Base-by-base conservation (phyloP, 2,113 vertebrate species). In the Saccopteryx bilineata region DNA sequence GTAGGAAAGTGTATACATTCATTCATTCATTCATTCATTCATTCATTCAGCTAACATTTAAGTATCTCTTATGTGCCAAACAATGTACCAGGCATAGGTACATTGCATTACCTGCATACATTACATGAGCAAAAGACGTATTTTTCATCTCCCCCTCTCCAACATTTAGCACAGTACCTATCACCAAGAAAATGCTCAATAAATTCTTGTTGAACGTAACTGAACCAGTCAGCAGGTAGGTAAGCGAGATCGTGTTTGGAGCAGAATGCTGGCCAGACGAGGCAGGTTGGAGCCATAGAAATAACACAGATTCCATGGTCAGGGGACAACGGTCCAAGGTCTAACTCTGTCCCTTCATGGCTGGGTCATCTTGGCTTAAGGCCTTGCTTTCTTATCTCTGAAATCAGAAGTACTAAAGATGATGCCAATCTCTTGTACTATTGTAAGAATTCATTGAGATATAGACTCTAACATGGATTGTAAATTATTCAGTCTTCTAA, bases 321-420 rank as follows among this genome's bases (percentile, higher is more conserved):
- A 0, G 0, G 18, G 24, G 60, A 76, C 56, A 61, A 46, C n/a
- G 17, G 58, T 54, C 50, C 65, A 71, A 33, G 46, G 46, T 94
- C 52, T 50, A 50, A 4, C 54, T 74, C 74, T 66, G 26, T 46
- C 54, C 54, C n/a, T 39, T 71, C 24, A 2, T 5, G 9, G 56
- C 18, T 63, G 17, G 56, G 33, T 90, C 56, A 18, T 46, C 76
- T 87, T 90, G 56, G 54, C 46, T 65, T 54, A 15, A 58, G 58
- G 31, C 39, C 26, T 84, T 71, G 24, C 46, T 78, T 91, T 78
- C 68, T 91, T 63, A 54, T 19, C 83, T 89, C 71, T 75, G 39
- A 93, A 93, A 79, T 90, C 50, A 68, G 81, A 80, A 91, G 90
- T 18, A 65, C 83, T 60, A 71, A 71, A 61, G 48, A 18, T 7